phyloP scores from a whole-genome alignment of 2,888 invertebrate genomes.

The Lydus trimaculatus region DNA sequence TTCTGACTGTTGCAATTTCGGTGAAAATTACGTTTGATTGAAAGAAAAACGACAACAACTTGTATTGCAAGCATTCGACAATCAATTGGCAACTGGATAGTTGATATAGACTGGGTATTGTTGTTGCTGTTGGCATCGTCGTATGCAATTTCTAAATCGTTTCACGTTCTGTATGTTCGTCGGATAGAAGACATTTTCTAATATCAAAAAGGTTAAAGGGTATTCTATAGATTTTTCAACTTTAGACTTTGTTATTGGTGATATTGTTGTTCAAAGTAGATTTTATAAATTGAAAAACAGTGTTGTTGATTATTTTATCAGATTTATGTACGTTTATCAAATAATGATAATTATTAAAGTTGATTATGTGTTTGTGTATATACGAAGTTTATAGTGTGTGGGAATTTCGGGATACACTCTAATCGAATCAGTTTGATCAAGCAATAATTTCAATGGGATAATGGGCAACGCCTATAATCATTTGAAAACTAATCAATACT shows the following conservation, averaged over 20 bases:
- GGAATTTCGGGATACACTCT: background rate
- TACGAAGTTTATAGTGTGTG: background rate
- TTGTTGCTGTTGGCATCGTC: background rate
- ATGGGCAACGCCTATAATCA: background rate
- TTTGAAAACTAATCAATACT: slow-evolving; percentile 4
- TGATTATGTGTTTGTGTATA: background rate
- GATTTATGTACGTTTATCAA: background rate
- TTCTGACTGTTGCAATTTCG: background rate
- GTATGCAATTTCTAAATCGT: background rate
- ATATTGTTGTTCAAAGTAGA: background rate
- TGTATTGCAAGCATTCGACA: background rate
- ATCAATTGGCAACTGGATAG: background rate
- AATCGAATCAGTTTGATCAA: slow-evolving; percentile 6
- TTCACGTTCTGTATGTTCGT: background rate
- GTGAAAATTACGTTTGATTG: slow-evolving; percentile 3
- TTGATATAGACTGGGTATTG: background rate
- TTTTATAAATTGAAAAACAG: background rate
- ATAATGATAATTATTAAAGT: background rate
- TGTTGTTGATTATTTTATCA: background rate
- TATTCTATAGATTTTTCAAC: background rate
- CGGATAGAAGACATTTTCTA: background rate
- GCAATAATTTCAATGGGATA: background rate
- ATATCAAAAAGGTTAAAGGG: background rate
- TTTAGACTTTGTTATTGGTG: background rate
- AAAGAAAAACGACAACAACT: background rate